Evolutionary conservation across 2,797 vertebrate species (phyloP), one percentile per base, ranked within the genome.

Genomic region (Semaprochilodus insignis): DNA sequence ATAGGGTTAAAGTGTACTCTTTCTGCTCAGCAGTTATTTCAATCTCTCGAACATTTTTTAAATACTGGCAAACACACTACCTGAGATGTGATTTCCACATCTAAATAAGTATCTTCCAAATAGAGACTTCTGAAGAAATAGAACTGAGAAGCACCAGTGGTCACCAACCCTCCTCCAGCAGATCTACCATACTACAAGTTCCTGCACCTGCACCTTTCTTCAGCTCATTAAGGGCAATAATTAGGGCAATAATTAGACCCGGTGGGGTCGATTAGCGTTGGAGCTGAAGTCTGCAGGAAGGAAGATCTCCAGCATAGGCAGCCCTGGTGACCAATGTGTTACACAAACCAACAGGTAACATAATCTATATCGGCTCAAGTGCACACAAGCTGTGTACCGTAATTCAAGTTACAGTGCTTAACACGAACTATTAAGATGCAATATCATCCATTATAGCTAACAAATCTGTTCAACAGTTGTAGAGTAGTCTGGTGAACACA

Each of bases 1-100:
- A 74, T 10, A 57, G 21, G 72, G 54, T 59, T 51, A 74, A 74
- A 73, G 31, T 74, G 72, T n/a, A 36, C 11, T 40, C 13, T 31
- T 31, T 31, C 34, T 57, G 16, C 71, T 55, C 71, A 74, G 54
- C 54, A 74, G 54, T 19, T 13, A 59, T 74, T 59, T 55, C 25
- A 54, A 23, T 17, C 36, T 23, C 31, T 34, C 13, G 31, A 48
- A 74, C 27, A 59, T 8, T 21, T n/a, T 21, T 36, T 11, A 57
- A 55, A 59, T 74, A 31, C 54, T 59, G 31, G 23, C 31, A 36
- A 48, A 67, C 0, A 69, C 23, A 40, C 34, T 54, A 31, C 19
- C 6, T 60, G 25, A 31, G 31, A 74, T 59, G 57, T 63, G n/a
- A 60, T 25, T 0, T 25, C 6, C 57, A 62, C n/a, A 62, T 59